phyloP scores from a whole-genome alignment of 1,140 invertebrate genomes.

The Bicyclus anynana region DNA sequence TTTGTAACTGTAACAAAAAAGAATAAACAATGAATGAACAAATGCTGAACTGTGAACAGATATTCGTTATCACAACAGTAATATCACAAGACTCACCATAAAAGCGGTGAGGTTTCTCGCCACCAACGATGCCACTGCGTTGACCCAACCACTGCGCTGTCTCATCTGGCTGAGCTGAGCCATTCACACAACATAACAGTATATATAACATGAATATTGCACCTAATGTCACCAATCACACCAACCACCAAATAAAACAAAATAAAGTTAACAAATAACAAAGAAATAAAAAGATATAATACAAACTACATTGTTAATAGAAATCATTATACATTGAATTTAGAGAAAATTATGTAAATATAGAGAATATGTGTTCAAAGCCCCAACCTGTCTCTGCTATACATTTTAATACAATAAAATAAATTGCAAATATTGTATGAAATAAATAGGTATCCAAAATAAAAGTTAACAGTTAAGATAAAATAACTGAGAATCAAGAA shows the following conservation, averaged over 20 bases:
- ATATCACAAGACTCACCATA: slow-evolving; percentile 63
- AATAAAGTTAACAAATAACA: slow-evolving; percentile 59
- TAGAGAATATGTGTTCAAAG: no score
- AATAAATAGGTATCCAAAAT: no score
- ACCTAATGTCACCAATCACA: slow-evolving; percentile 70
- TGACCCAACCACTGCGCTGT: slow-evolving; percentile 71
- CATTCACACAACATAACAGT: slow-evolving; percentile 74
- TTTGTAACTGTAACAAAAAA: slow-evolving; percentile 62
- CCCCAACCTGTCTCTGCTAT: no score
- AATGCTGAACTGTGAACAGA: slow-evolving; percentile 3
- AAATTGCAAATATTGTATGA: no score
- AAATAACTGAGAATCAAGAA: no score
- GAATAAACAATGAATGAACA: slow-evolving; percentile 37
- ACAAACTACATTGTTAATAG: slow-evolving; percentile 5
- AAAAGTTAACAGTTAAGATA: no score
- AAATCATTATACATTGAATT: no score
- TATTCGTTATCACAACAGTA: neutral
- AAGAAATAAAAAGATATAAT: slow-evolving; percentile 30
- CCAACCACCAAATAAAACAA: slow-evolving; percentile 73
- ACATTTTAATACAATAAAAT: no score
- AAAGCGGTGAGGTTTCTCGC: slow-evolving; percentile 71
- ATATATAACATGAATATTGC: slow-evolving; percentile 77
- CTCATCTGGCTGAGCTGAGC: slow-evolving; percentile 74
- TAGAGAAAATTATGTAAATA: no score
- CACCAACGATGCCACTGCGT: slow-evolving; percentile 52